Evolutionary conservation across 2,113 vertebrate species (phyloP), one percentile per base, ranked within the genome.

Genomic region (Sarotherodon lohbergeri): DNA sequence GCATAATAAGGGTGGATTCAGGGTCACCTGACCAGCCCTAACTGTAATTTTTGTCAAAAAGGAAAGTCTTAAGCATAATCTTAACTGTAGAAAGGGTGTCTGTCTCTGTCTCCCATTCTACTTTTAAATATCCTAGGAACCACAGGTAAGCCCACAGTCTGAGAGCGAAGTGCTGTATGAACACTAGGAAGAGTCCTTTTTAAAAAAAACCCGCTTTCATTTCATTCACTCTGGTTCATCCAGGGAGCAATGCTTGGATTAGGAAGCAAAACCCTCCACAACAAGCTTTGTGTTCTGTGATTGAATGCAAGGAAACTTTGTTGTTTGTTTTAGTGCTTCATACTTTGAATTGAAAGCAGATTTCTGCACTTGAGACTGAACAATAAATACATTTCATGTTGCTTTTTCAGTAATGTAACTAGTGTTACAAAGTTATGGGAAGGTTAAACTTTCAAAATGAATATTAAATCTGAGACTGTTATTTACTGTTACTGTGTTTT

Each of bases 321-420:
- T 54, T 55, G n/a, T 55, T 55, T 55, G n/a, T 11, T 22, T 55
- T 55, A 22, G 19, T 54, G 19, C 19, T n/a, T 54, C 19, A 54
- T 54, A 54, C 9, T 9, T 39, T 43, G 52, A 55, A 2, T 22
- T 22, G 9, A 55, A 55, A 55, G 22, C 22, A 22, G 52, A 55
- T 55, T 55, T 55, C 10, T 55, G 52, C 52, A 22, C 52, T 55
- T 55, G 9, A 22, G n/a, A 22, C 52, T 22, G n/a, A 55, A 55
- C n/a, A 55, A 55, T 55, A 6, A 55, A 55, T 55, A 55, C 52
- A 55, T 55, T 54, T 54, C 52, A 55, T 6, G n/a, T 22, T 22
- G 11, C 5, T 55, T 22, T 55, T 55, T 22, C 0, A 55, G 52
- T 22, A 6, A 55, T 22, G 0, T 22, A 54, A 54, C 52, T 0